phyloP scores from a whole-genome alignment of 1,140 invertebrate genomes.

The Pararge aegeria region DNA sequence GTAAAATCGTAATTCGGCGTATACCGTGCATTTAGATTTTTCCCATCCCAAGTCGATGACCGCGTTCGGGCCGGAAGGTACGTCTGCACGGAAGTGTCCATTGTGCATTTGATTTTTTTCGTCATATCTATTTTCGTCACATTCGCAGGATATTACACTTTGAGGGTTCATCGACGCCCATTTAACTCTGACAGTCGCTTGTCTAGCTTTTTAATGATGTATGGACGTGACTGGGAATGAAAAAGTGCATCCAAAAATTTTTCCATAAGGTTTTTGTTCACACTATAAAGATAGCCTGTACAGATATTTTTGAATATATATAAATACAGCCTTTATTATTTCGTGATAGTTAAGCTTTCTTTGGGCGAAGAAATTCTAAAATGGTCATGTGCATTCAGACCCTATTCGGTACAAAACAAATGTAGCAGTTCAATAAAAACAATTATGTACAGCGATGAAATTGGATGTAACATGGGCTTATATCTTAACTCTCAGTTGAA shows the following conservation, averaged over 20 bases:
- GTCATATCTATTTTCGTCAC: slow-evolving; percentile 39
- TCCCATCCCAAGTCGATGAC: slow-evolving; percentile 31
- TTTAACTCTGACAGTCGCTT: slow-evolving; percentile 13
- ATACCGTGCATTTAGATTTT: slow-evolving; percentile 37
- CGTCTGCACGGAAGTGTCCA: slow-evolving; percentile 38
- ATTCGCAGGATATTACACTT: slow-evolving; percentile 36
- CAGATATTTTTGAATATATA: no score
- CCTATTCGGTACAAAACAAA: no score
- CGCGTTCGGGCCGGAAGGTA: slow-evolving; percentile 31
- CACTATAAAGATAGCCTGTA: no score
- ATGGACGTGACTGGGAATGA: slow-evolving; percentile 9
- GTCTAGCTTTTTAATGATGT: slow-evolving; percentile 26
- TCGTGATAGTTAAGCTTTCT: no score
- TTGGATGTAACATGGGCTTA: no score
- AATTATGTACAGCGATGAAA: no score
- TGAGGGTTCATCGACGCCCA: slow-evolving; percentile 29
- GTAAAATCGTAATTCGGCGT: slow-evolving; percentile 42
- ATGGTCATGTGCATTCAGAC: no score
- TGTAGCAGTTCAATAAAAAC: no score
- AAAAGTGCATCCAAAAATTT: slow-evolving; percentile 1
- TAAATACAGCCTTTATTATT: no score
- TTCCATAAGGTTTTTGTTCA: no score
- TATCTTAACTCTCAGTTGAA: no score
- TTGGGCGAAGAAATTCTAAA: no score
- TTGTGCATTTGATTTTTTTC: slow-evolving; percentile 41